Percentiles rank a stretch among this genome's conserved stretches.
Conservation (phyloP, 1,140 invertebrate genomes). For the Drosophila aff. region DNA sequence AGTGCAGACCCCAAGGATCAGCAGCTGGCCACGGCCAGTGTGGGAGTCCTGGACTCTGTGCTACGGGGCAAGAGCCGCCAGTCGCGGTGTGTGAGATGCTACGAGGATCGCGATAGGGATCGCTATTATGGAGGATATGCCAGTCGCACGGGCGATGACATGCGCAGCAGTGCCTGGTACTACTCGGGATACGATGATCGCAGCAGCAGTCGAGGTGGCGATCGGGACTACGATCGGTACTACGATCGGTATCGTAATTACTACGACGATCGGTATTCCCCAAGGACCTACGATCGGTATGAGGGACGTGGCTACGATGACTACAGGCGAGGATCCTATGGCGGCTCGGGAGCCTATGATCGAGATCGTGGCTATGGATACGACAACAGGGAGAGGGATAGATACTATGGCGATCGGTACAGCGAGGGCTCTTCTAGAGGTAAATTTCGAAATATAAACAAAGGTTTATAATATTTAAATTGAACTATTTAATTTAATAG, state of each 20-base stretch:
- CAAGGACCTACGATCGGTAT: constrained; percentile 81
- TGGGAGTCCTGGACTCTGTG: constrained; percentile 56
- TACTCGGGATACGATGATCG: constrained; percentile 73
- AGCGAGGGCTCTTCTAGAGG: constrained; percentile 58
- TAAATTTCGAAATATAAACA: background rate
- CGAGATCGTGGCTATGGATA: constrained; percentile 65
- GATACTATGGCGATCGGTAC: constrained; percentile 76
- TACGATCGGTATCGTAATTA: constrained; percentile 50
- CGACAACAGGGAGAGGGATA: constrained; percentile 64
- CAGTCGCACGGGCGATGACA: constrained; percentile 58
- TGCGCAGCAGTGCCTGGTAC: constrained; percentile 68
- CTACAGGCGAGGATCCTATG: constrained; percentile 60
- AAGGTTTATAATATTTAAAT: too few species aligned
- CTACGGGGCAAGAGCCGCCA: constrained; percentile 71
- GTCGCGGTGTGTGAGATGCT: constrained; percentile 79
- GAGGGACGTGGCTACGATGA: constrained; percentile 82
- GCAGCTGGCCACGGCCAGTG: constrained; percentile 19
- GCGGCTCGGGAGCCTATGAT: constrained; percentile 47
- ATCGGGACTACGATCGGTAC: constrained; percentile 65
- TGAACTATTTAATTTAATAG: constrained; percentile 24
- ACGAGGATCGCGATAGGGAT: constrained; percentile 75
- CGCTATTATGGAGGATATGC: constrained; percentile 70
- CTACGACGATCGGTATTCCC: constrained; percentile 75
- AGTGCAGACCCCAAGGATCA: constrained; percentile 10
- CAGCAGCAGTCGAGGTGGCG: constrained; percentile 32